These are phyloP conservation scores for Oasisia sp. DNA, from an alignment of 2,888 invertebrate genomes.

Conservation along the genomic window DNA sequence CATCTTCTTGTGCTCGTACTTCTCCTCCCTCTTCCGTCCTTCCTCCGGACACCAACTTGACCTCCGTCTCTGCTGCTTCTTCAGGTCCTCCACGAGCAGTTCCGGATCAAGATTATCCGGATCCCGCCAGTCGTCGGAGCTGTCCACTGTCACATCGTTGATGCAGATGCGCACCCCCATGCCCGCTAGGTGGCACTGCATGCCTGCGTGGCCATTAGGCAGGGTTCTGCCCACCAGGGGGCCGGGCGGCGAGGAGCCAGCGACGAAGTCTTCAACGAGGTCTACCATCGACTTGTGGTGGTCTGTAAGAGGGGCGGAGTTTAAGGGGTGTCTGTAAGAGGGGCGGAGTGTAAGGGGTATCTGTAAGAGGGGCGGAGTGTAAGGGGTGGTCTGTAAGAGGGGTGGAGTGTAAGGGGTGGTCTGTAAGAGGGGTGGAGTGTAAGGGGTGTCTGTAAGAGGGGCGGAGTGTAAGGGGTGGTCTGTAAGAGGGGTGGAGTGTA, in stretches of 20 bases:
- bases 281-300: conserved; percentile 17
- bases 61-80: conserved; percentile 41
- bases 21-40: conserved; percentile 44
- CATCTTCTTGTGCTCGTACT: conserved; percentile 44
- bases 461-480: too few species aligned
- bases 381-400: too few species aligned
- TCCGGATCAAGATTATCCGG: conserved; percentile 13
- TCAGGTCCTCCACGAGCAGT: conserved; percentile 30
- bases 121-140: conserved; percentile 43
- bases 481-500: too few species aligned
- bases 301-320: background rate
- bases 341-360: background rate
- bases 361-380: background rate
- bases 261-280: background rate
- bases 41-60: conserved; percentile 53
- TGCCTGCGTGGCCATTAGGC: background rate
- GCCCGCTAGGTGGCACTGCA: conserved; percentile 33
- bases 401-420: too few species aligned
- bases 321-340: background rate
- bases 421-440: too few species aligned
- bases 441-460: too few species aligned
- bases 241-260: background rate
- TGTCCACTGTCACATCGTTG: conserved; percentile 58
- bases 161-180: conserved; percentile 54
- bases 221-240: background rate